Percentiles rank a stretch among this genome's conserved stretches.
Conservation (phyloP, 2,113 vertebrate genomes). For the Hypomesus transpacificus region DNA sequence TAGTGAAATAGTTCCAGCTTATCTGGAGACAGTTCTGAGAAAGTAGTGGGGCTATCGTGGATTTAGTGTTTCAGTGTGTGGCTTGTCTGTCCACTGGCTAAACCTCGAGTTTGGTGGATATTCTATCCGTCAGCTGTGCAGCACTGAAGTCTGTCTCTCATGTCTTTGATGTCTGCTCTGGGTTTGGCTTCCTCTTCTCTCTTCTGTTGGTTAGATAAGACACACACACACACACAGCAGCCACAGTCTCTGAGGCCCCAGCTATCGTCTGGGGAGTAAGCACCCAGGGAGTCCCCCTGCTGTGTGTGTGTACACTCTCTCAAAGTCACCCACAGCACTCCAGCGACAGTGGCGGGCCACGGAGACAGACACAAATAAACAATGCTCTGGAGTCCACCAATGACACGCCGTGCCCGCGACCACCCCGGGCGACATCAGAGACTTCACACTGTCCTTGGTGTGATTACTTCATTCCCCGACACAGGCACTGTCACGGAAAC, state of each 20-base stretch:
- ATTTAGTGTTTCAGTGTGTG: background rate
- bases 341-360: background rate
- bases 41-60: too few species aligned
- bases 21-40: too few species aligned
- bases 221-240: too few species aligned
- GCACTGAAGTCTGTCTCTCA: conserved; percentile 3
- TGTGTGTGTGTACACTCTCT: conserved; percentile 8
- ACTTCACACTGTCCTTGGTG: background rate
- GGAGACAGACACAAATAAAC: conserved; percentile 11
- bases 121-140: conserved; percentile 10
- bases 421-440: background rate
- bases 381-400: conserved; percentile 10
- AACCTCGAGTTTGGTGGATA: background rate
- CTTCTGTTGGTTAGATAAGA: conserved; percentile 6
- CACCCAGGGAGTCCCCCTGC: conserved; percentile 6
- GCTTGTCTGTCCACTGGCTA: background rate
- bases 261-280: background rate
- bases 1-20: too few species aligned
- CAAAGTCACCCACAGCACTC: conserved; percentile 16
- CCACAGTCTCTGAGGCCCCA: conserved; percentile 14
- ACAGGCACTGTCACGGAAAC: background rate
- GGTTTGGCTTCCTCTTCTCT: conserved; percentile 12
- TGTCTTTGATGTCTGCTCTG: conserved; percentile 38
- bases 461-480: background rate
- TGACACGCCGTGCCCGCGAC: background rate